Percentiles rank a stretch among this genome's conserved stretches.
phyloP scores from a whole-genome alignment of 2,888 invertebrate species.

The Ditylenchus weischeri region DNA sequence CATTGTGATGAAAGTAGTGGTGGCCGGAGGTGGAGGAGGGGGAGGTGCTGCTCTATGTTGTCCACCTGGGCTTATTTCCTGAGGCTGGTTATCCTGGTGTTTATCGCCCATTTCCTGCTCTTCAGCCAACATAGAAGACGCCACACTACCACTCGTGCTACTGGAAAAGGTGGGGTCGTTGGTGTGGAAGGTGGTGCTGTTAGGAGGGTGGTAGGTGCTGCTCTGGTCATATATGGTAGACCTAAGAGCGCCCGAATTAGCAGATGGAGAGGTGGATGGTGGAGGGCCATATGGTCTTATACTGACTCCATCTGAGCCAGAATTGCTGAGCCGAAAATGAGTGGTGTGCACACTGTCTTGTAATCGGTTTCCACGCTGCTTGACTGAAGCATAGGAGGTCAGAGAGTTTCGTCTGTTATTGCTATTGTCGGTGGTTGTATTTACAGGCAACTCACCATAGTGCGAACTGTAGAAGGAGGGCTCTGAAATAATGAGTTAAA shows the following conservation, averaged over 20 bases:
- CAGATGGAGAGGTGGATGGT: neutral
- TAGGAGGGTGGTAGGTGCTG: neutral
- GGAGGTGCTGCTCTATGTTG: neutral
- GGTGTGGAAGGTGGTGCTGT: conserved; percentile 6
- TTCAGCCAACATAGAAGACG: neutral
- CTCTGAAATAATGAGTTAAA: neutral
- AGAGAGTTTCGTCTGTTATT: conserved; percentile 10
- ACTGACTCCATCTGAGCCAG: neutral
- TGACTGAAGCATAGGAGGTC: conserved; percentile 24
- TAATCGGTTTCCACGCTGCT: neutral
- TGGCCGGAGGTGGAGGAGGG: neutral
- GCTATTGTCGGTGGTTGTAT: neutral
- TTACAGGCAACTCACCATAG: neutral
- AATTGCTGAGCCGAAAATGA: conserved; percentile 4
- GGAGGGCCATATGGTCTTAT: neutral
- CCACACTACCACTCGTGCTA: neutral
- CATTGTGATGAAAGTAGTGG: too few species aligned
- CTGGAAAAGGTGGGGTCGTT: neutral
- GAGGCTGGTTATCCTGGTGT: neutral
- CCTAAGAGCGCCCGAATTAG: neutral
- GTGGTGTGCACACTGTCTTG: conserved; percentile 3
- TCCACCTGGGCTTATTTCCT: neutral
- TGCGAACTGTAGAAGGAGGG: neutral
- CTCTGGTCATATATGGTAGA: neutral
- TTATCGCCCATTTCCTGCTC: neutral